Conservation (phyloP, 2,797 vertebrate genomes). For the Linurgus olivaceus region DNA sequence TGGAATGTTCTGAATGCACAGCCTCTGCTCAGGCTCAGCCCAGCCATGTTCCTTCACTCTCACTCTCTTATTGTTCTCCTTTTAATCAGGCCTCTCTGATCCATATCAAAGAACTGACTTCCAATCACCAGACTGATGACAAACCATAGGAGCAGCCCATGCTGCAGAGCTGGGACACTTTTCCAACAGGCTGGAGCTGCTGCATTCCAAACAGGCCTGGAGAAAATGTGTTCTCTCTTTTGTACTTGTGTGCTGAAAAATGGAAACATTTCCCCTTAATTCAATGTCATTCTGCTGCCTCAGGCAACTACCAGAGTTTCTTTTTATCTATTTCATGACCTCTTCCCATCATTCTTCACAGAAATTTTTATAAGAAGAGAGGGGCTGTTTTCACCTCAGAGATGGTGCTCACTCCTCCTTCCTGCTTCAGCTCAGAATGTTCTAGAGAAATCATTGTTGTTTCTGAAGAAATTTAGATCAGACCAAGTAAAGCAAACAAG, state of each 20-base stretch:
- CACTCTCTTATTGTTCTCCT: not conserved
- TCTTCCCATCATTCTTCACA: not conserved
- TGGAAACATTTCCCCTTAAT: not conserved
- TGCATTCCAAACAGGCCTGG: not conserved
- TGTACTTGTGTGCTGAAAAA: not conserved
- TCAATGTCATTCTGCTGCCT: not conserved
- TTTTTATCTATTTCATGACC: not conserved
- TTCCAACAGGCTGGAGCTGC: not conserved
- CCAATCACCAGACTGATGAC: not conserved
- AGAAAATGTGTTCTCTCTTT: not conserved
- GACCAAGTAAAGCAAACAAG: not conserved
- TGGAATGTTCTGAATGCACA: fast-evolving
- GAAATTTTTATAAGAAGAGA: not conserved
- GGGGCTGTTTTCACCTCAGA: not conserved
- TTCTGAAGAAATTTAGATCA: not conserved
- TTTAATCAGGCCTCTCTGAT: not conserved
- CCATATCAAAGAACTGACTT: not conserved
- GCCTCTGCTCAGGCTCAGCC: not conserved
- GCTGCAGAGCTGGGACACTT: not conserved
- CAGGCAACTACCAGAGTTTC: not conserved
- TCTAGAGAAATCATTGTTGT: not conserved
- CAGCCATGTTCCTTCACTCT: not conserved
- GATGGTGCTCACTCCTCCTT: fast-evolving
- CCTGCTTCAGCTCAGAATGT: not conserved
- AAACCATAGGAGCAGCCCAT: not conserved